Base-by-base conservation (phyloP, 2,113 vertebrate species). In the Bubalus kerabau region DNA sequence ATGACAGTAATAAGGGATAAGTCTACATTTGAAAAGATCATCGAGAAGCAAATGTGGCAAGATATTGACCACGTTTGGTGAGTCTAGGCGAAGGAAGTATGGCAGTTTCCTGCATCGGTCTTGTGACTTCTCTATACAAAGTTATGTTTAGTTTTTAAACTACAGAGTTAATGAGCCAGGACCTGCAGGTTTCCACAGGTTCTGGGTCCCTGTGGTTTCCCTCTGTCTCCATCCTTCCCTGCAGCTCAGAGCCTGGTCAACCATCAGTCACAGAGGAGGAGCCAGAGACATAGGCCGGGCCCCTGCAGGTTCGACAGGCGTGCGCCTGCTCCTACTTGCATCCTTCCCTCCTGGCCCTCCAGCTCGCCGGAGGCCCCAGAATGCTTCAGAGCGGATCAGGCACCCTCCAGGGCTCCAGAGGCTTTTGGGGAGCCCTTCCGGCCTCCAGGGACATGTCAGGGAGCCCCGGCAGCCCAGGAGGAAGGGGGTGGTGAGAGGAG, bases 341-440 rank as follows among this genome's bases (percentile, higher is more conserved):
- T 2, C 10, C 1, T 23, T 28, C 40, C 19, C n/a, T 13, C 24
- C 0, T 5, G 28, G n/a, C 54, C 86, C 64, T 93, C 64, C 40
- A 40, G 62, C 62, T 6, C 7, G 9, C 80, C 26, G 9, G 26
- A 26, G 7, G 13, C 5, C 71, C 62, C 78, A 2, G 16, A 64
- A n/a, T 1, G 5, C 11, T 3, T 43, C 36, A 11, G 15, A 6
- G 19, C 0, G 0, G 9, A 32, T 16, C 48, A 14, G 62, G 13
- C 40, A 62, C 50, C 28, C 85, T 78, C 46, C 40, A 6, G 91
- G 17, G 30, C 71, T 57, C 48, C 86, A 28, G 23, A 67, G 57
- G 36, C 12, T 78, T 50, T 43, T 0, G 0, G 82, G 13, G 52
- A 28, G 46, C 4, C 36, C 26, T 87, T 28, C 16, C 3, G 10